phyloP scores from a whole-genome alignment of 2,797 vertebrate genomes.

The Acridotheres tristis region DNA sequence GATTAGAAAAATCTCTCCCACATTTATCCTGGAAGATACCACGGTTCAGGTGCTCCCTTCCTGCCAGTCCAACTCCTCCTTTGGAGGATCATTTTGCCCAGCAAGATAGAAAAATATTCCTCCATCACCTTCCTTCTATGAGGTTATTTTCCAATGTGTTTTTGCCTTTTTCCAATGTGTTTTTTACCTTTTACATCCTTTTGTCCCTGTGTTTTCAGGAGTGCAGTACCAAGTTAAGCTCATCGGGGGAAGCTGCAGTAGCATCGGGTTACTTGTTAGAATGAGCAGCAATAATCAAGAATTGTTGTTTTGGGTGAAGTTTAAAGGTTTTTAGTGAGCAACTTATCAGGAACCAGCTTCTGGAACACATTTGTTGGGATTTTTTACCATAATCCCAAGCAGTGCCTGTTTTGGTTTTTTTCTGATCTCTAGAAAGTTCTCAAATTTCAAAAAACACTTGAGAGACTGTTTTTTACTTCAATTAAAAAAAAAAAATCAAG shows the following conservation, averaged over 20 bases:
- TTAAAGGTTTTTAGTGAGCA: not conserved
- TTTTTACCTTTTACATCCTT: not conserved
- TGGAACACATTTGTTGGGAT: not conserved
- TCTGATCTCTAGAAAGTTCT: not conserved
- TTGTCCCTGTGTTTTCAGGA: not conserved
- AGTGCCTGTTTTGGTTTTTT: not conserved
- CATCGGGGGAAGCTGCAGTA: not conserved
- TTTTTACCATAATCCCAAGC: not conserved
- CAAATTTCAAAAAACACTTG: not conserved
- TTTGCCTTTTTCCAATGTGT: not conserved
- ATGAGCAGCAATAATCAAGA: not conserved
- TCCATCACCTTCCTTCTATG: not conserved
- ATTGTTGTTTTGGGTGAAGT: not conserved
- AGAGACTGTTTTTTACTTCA: not conserved
- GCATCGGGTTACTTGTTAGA: not conserved
- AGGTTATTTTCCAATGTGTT: not conserved
- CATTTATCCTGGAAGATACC: not conserved
- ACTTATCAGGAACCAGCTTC: not conserved
- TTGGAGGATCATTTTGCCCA: not conserved
- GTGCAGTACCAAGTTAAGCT: not conserved
- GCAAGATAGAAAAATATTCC: not conserved
- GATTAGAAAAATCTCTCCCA: not conserved
- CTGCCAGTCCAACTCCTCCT: not conserved
- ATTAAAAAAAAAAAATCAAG: not conserved
- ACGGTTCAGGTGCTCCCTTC: not conserved